Conservation (phyloP, 92 coral and sea anemone genomes). For the Plumapathes pennacea region DNA sequence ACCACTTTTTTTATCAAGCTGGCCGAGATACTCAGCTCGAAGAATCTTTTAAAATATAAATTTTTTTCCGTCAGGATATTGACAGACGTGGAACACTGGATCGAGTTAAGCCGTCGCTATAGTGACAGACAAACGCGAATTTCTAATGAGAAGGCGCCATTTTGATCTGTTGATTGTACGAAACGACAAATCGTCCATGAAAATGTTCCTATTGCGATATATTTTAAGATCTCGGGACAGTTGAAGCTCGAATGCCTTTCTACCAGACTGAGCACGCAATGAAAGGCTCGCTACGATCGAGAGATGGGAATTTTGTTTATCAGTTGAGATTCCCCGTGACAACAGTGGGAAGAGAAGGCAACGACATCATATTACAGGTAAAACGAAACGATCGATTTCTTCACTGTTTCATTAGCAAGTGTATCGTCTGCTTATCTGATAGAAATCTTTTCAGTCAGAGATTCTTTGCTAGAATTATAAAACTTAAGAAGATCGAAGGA, state of each 20-base stretch:
- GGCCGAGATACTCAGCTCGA: too few relatives aligned
- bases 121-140: slow-evolving; percentile 38
- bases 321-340: slow-evolving; percentile 55
- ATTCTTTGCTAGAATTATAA: too few relatives aligned
- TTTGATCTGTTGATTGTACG: slow-evolving; percentile 28
- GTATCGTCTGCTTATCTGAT: too few relatives aligned
- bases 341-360: slow-evolving; percentile 70
- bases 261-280: slow-evolving; percentile 10
- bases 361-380: slow-evolving; percentile 64
- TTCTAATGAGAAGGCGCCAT: slow-evolving; percentile 7
- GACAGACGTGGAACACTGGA: too few relatives aligned
- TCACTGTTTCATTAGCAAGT: too few relatives aligned
- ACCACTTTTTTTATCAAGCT: too few relatives aligned
- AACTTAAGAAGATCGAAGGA: too few relatives aligned
- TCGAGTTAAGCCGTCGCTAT: slow-evolving; percentile 26
- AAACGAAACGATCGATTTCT: too few relatives aligned
- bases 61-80: too few relatives aligned
- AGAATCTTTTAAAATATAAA: too few relatives aligned
- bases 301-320: slow-evolving; percentile 58
- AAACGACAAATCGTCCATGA: not conserved
- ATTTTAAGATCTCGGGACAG: not conserved
- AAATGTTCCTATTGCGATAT: slow-evolving; percentile 23
- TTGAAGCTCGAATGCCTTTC: not conserved
- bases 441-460: too few relatives aligned
- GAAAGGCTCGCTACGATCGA: slow-evolving; percentile 68